Evolutionary conservation across 2,113 vertebrate species (phyloP).

Genomic region (Gavialis gangeticus): DNA sequence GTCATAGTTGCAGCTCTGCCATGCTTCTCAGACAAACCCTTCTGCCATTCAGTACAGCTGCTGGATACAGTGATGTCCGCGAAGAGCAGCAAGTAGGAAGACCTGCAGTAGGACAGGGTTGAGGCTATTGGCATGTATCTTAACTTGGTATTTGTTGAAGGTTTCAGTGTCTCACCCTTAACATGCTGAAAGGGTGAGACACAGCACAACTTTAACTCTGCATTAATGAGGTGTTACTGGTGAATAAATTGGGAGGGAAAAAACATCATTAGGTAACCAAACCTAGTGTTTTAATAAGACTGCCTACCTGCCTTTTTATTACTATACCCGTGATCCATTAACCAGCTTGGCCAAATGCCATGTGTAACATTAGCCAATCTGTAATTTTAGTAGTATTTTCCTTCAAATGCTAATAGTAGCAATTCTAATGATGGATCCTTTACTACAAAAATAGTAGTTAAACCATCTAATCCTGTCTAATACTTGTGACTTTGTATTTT

Average conservation of each 20-base stretch:
- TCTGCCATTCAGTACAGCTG: too few species aligned
- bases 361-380: conserved; percentile 44
- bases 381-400: conserved; percentile 55
- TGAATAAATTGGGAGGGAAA: conserved; percentile 39
- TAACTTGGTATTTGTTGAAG: background rate
- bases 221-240: background rate
- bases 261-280: conserved; percentile 35
- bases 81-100: too few species aligned
- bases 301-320: conserved; percentile 49
- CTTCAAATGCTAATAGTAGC: conserved; percentile 51
- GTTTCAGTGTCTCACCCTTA: background rate
- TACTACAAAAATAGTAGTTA: conserved; percentile 61
- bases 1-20: background rate
- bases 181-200: background rate
- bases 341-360: conserved; percentile 46
- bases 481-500: conserved; percentile 62
- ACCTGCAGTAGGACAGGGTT: background rate
- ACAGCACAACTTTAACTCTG: conserved; percentile 24
- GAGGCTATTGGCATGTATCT: background rate
- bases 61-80: background rate
- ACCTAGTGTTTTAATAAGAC: conserved; percentile 9
- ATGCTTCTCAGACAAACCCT: too few species aligned
- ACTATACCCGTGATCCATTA: conserved; percentile 54
- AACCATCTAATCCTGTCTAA: conserved; percentile 67
- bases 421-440: conserved; percentile 51